A percentile compares a stretch with the other conserved stretches of the same genome.
Evolutionary conservation across 2,888 invertebrate species (phyloP).

Genomic region (Polydrusus tereticollis): DNA sequence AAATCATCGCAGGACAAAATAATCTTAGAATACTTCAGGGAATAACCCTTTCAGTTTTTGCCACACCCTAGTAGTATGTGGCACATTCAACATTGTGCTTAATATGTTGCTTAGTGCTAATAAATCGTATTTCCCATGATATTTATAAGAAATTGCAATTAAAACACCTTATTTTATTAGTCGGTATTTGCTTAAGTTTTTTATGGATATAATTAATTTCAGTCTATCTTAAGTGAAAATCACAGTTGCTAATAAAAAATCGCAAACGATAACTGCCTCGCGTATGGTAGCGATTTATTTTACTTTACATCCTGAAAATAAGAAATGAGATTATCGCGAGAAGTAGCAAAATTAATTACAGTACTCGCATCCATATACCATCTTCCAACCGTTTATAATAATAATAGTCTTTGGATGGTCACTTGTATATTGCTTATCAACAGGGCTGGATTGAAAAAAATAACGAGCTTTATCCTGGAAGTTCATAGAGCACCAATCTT

Average conservation of each 20-base stretch:
- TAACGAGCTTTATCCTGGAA: no score
- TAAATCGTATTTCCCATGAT: no score
- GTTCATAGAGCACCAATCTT: no score
- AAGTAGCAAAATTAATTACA: conserved; percentile 44
- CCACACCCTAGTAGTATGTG: no score
- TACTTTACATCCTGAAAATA: conserved; percentile 45
- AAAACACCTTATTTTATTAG: not conserved
- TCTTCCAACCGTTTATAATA: conserved; percentile 39
- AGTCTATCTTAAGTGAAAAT: conserved; percentile 14
- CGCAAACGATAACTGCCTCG: conserved; percentile 16
- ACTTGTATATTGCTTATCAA: conserved; percentile 6
- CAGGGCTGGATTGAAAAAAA: not conserved
- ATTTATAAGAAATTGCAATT: not conserved
- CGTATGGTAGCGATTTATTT: conserved; percentile 45
- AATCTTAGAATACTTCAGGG: no score
- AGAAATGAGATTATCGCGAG: conserved; percentile 44
- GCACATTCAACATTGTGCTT: no score
- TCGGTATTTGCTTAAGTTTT: conserved; percentile 15
- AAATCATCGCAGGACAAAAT: no score
- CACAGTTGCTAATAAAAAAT: conserved; percentile 7
- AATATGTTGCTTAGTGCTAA: no score
- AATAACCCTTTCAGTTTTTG: no score
- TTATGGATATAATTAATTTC: conserved; percentile 13
- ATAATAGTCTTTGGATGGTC: conserved; percentile 29
- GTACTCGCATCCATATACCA: conserved; percentile 42